Evolutionary conservation across 2,797 vertebrate species (phyloP).

Genomic region (Acrossocheilus fasciatus): DNA sequence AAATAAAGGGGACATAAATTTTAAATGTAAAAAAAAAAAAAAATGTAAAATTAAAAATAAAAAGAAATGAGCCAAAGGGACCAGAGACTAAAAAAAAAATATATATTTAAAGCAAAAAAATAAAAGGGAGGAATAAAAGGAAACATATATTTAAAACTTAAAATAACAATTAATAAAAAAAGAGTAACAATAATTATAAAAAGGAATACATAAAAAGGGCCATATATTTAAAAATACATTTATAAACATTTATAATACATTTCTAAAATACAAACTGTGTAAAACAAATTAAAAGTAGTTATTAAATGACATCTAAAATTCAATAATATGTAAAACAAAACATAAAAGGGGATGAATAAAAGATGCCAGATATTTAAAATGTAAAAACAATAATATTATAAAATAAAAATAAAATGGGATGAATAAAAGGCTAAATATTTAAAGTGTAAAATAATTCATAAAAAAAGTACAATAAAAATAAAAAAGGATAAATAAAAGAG

Average conservation of each 20-base stretch:
- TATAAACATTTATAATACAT: too few species aligned
- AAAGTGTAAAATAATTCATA: neutral
- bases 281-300: too few species aligned
- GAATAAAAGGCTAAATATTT: neutral
- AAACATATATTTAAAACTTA: neutral
- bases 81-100: too few species aligned
- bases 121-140: neutral
- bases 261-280: too few species aligned
- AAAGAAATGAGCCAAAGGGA: neutral
- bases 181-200: too few species aligned
- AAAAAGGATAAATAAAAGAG: neutral
- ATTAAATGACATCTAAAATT: neutral
- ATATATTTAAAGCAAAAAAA: too few species aligned
- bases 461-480: neutral
- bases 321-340: neutral
- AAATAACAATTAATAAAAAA: neutral
- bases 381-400: too few species aligned
- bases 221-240: too few species aligned
- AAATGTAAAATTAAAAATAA: neutral
- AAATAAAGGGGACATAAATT: neutral
- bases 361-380: neutral
- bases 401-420: neutral
- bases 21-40: neutral
- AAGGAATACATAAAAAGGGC: too few species aligned
- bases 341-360: neutral